These are phyloP conservation scores for Abramis brama DNA, from an alignment of 2,113 vertebrate species.

Conservation along the genomic window DNA sequence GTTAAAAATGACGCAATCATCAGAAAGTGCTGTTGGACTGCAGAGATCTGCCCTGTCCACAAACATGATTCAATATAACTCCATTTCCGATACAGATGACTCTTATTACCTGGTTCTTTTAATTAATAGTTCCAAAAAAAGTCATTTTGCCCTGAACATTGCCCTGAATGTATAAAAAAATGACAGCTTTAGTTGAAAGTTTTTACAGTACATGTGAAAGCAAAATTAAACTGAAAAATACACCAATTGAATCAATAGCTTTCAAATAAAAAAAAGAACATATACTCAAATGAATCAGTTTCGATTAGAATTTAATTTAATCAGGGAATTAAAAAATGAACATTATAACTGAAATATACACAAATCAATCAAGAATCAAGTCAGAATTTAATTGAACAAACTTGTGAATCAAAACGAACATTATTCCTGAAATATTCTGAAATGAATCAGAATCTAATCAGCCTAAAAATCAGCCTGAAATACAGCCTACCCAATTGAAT, in stretches of 20 bases:
- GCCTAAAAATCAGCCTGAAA: not conserved
- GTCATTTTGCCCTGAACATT: not conserved
- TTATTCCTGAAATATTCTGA: not conserved
- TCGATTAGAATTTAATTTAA: not conserved
- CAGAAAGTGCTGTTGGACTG: constrained; percentile 19
- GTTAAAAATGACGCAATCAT: constrained; percentile 39
- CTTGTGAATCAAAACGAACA: not conserved
- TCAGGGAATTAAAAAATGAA: not conserved
- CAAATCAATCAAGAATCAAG: not conserved
- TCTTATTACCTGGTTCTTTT: not conserved
- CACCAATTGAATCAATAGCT: not conserved
- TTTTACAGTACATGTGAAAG: not conserved
- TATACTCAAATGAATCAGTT: not conserved
- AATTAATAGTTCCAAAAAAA: not conserved
- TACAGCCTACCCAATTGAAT: not conserved
- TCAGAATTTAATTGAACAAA: not conserved
- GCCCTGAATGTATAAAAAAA: not conserved
- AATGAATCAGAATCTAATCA: not conserved
- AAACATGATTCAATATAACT: not conserved
- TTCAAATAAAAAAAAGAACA: not conserved
- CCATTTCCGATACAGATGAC: not conserved
- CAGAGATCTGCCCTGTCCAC: constrained; percentile 1
- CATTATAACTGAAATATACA: not conserved
- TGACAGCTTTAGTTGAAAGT: not conserved
- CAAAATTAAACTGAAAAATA: not conserved